Evolutionary conservation across 2,113 vertebrate genomes (phyloP).

Genomic region (Calidris pugnax): DNA sequence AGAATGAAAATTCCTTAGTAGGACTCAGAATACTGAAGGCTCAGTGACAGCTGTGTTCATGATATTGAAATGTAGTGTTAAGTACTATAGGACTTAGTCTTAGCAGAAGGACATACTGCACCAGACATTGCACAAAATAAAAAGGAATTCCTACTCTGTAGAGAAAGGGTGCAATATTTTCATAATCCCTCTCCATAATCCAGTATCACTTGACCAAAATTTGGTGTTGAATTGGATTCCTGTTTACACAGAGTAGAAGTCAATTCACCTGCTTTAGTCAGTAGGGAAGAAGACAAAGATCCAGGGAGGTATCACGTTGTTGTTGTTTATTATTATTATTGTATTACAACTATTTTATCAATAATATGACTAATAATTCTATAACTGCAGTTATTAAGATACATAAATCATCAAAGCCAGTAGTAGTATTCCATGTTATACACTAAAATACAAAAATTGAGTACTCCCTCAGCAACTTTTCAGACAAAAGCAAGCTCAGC

Average conservation of each 20-base stretch:
- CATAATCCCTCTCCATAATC: not conserved
- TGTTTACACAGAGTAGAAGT: not conserved
- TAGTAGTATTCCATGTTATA: not conserved
- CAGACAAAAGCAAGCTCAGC: not conserved
- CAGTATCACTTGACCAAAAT: not conserved
- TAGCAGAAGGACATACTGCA: not conserved
- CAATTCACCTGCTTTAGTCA: not conserved
- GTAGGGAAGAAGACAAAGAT: not conserved
- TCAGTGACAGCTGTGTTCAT: not conserved
- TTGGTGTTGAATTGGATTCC: not conserved
- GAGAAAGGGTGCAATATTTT: not conserved
- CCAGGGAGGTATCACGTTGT: not conserved
- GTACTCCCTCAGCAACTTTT: not conserved
- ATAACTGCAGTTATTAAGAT: not conserved
- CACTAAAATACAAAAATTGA: not conserved
- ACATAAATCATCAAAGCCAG: not conserved
- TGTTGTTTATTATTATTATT: not conserved
- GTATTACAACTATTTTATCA: not conserved
- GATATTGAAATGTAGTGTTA: not conserved
- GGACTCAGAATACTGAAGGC: not conserved
- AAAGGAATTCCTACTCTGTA: not conserved
- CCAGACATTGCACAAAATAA: not conserved
- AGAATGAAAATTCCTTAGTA: not conserved
- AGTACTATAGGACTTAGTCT: not conserved
- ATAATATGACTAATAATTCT: not conserved